These are phyloP conservation scores for Babylonia areolata DNA, from an alignment of 1,140 invertebrate genomes.

Conservation along the genomic window DNA sequence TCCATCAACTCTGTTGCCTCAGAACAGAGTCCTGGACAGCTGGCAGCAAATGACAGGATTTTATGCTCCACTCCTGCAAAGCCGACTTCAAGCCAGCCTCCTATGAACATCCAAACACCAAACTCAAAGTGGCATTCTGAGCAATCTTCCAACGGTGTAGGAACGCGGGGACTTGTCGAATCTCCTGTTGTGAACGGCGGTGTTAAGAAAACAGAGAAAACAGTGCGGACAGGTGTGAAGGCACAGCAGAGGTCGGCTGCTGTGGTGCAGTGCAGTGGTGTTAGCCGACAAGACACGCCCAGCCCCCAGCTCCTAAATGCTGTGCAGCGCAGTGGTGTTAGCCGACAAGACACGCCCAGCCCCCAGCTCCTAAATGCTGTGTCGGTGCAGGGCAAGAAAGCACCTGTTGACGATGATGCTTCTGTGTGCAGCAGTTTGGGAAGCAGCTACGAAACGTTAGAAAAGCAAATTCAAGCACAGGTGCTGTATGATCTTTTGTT, in stretches of 20 bases:
- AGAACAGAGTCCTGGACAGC: neutral
- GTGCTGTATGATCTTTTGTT: constrained; percentile 18
- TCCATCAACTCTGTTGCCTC: no score
- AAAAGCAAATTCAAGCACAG: constrained; percentile 37
- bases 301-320: neutral
- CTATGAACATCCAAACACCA: neutral
- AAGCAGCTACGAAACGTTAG: constrained; percentile 37
- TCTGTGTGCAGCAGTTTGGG: constrained; percentile 27
- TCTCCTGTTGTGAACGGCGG: neutral
- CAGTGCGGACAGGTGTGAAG: neutral
- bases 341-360: neutral
- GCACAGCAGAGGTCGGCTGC: neutral
- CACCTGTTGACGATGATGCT: neutral
- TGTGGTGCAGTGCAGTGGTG: neutral
- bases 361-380: neutral
- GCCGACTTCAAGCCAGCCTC: neutral
- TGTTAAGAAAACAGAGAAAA: constrained; percentile 8
- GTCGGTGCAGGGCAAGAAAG: neutral
- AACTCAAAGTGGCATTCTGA: neutral
- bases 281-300: neutral
- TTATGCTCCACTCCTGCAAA: neutral
- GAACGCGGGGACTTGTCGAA: neutral
- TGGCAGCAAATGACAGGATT: neutral
- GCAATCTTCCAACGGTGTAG: neutral
- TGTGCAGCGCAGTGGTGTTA: no score